Conservation (phyloP, 1,140 invertebrate genomes). For the Atta texana region DNA sequence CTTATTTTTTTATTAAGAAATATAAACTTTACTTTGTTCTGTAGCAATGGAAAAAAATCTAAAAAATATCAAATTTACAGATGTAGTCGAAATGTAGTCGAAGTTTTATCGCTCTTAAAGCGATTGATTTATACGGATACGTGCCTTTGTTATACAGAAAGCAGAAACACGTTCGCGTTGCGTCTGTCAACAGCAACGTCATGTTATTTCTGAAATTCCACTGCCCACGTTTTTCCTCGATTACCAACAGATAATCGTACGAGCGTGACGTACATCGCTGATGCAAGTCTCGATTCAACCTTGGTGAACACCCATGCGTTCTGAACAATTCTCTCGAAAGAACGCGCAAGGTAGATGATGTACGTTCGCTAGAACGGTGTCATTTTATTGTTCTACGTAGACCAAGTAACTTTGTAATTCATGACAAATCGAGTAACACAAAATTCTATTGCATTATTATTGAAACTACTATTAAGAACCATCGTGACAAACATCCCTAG, state of each 20-base stretch:
- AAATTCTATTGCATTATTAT: not conserved
- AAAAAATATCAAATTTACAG: not conserved
- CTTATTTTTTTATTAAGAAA: not conserved
- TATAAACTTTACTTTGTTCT: not conserved
- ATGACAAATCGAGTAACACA: not conserved
- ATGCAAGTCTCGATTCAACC: constrained; percentile 63
- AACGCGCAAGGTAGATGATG: constrained; percentile 6
- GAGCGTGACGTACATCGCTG: constrained; percentile 30
- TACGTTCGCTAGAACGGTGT: not conserved
- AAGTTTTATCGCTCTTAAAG: not conserved
- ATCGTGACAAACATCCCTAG: not conserved
- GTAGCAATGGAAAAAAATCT: too few species aligned
- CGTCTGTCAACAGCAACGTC: constrained; percentile 26
- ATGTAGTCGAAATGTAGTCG: not conserved
- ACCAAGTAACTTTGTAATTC: not conserved
- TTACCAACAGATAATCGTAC: constrained; percentile 60
- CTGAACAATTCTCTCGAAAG: constrained; percentile 36
- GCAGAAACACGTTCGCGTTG: not conserved
- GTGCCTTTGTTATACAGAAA: not conserved
- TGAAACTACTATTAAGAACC: not conserved
- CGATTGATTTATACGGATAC: not conserved
- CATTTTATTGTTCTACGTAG: not conserved
- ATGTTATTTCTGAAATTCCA: constrained; percentile 56
- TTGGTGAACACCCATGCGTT: constrained; percentile 63
- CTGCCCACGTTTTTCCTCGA: constrained; percentile 65